Conservation (phyloP, 2,797 vertebrate species). For the Scomberomorus guttatus region DNA sequence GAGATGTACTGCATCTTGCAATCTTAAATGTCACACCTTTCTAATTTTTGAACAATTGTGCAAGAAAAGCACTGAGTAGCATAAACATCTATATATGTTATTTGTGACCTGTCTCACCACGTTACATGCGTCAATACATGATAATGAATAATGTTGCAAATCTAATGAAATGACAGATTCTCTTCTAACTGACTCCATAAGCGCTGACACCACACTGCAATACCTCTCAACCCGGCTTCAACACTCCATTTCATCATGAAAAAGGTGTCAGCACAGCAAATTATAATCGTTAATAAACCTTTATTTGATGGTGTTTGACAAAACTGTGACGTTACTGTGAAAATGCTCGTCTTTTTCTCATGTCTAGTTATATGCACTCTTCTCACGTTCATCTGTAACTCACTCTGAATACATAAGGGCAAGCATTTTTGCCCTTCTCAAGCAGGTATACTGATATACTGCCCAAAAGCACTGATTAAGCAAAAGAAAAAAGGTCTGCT, state of each 20-base stretch:
- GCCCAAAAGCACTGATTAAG: not conserved
- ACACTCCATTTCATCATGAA: conserved; percentile 71
- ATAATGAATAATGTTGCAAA: conserved; percentile 77
- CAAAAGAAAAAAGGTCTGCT: not conserved
- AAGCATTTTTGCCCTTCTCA: conserved; percentile 19
- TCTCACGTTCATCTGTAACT: conserved; percentile 45
- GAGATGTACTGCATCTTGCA: conserved; percentile 32
- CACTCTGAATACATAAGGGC: conserved; percentile 51
- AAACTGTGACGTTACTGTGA: conserved; percentile 67
- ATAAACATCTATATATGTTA: conserved; percentile 56
- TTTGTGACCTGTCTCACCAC: conserved; percentile 63
- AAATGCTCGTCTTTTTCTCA: conserved; percentile 59
- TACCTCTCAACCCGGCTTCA: conserved; percentile 61
- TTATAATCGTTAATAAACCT: conserved; percentile 78
- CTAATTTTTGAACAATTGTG: conserved; percentile 55
- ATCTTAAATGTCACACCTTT: conserved; percentile 51
- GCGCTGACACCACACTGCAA: conserved; percentile 71
- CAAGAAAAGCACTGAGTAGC: conserved; percentile 35
- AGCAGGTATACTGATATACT: conserved; percentile 3
- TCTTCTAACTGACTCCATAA: conserved; percentile 69
- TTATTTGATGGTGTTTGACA: conserved; percentile 68
- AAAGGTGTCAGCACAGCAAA: conserved; percentile 77
- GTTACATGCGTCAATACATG: conserved; percentile 68
- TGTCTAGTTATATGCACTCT: conserved; percentile 30
- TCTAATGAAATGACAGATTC: conserved; percentile 78